Evolutionary conservation across 2,797 vertebrate genomes (phyloP).

Genomic region (Sorex maritimensis): DNA sequence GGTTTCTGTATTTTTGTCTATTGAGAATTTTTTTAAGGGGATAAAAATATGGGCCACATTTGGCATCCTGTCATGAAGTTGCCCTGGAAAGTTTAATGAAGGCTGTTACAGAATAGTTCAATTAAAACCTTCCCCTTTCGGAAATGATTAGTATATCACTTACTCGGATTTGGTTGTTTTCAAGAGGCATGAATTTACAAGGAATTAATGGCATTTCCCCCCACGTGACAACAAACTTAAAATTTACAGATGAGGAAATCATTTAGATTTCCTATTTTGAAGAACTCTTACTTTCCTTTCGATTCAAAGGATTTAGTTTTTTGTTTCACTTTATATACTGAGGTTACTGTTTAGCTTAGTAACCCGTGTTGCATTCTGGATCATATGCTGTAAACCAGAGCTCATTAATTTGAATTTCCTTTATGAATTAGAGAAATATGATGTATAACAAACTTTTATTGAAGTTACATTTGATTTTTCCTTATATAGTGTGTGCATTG

Average conservation of each 20-base stretch:
- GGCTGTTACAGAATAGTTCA: conserved; percentile 78
- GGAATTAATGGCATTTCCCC: conserved; percentile 71
- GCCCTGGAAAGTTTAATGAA: conserved; percentile 84
- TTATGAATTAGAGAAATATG: conserved; percentile 64
- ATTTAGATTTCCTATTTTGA: conserved; percentile 73
- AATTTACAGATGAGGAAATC: conserved; percentile 74
- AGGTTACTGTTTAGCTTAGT: conserved; percentile 74
- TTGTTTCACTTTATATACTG: conserved; percentile 70
- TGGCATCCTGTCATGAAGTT: conserved; percentile 78
- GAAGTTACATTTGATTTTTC: conserved; percentile 65
- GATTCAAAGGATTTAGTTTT: conserved; percentile 71
- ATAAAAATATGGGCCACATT: conserved; percentile 79
- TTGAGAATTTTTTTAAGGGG: conserved; percentile 80
- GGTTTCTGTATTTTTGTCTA: conserved; percentile 79
- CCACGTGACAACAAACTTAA: conserved; percentile 68
- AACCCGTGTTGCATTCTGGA: conserved; percentile 69
- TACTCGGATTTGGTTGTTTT: conserved; percentile 78
- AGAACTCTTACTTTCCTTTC: conserved; percentile 78
- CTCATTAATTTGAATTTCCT: conserved; percentile 59
- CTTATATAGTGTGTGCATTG: conserved; percentile 20
- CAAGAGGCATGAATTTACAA: conserved; percentile 58
- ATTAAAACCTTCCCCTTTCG: conserved; percentile 77
- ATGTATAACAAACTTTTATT: conserved; percentile 67
- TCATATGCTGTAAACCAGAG: conserved; percentile 65
- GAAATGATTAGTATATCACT: conserved; percentile 79